phyloP scores from a whole-genome alignment of 2,113 vertebrate genomes.

The Microtus ochrogaster region DNA sequence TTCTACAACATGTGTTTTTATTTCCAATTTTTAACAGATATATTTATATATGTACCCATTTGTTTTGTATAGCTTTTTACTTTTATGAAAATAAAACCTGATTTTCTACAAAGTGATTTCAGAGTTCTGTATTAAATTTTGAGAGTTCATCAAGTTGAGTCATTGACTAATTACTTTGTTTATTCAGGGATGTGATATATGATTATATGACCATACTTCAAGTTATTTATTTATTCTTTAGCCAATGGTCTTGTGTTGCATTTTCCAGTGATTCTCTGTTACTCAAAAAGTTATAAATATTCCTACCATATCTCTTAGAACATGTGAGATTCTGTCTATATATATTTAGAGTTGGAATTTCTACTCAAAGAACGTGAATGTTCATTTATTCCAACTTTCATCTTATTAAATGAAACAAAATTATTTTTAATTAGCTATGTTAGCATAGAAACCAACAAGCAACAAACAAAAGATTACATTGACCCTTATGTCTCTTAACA shows the following conservation, averaged over 20 bases:
- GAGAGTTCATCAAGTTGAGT: background rate
- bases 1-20: background rate
- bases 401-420: background rate
- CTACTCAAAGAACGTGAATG: background rate
- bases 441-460: background rate
- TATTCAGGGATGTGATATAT: background rate
- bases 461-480: background rate
- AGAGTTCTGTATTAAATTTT: background rate
- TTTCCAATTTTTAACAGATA: background rate
- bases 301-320: background rate
- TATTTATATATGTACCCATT: background rate
- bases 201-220: background rate
- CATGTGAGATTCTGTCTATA: background rate
- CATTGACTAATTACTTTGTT: background rate
- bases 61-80: background rate
- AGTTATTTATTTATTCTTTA: slow-evolving; percentile 7
- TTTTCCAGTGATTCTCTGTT: background rate
- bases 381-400: background rate
- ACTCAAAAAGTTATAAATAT: background rate
- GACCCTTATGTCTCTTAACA: background rate
- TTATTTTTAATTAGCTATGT: background rate
- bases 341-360: background rate
- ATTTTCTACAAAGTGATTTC: background rate
- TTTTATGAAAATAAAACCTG: background rate
- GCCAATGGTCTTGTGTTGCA: background rate